Base-by-base conservation (phyloP, 2,113 vertebrate genomes). In the Cyprinodon variegatus region DNA sequence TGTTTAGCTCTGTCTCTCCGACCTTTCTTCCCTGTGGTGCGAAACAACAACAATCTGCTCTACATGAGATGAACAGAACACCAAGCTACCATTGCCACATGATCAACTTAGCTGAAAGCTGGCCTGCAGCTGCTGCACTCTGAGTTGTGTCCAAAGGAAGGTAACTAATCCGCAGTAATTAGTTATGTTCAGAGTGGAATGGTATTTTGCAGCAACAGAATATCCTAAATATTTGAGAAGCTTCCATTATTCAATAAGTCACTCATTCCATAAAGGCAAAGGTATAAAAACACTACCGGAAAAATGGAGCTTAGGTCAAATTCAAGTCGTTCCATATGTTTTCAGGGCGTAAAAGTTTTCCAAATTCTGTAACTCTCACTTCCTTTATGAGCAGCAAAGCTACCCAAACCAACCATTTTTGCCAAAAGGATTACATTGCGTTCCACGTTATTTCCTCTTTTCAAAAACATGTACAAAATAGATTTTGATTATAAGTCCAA, bases 341-440 rank as follows among this genome's bases (percentile, higher is more conserved):
- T 77, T 82, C n/a, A 53, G 68, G 29, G 53, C 90, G 89, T 89
- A 92, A 81, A 82, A 85, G 83, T 72, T 69, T 79, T 67, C 73
- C 84, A 74, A 81, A 73, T 72, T 82, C 81, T 83, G 81, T 86
- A 76, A 78, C 74, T 70, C 74, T 74, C 70, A 48, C 65, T 41
- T 67, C 62, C 69, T 83, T 80, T 78, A 88, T 79, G 78, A 76
- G 83, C 76, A 61, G 75, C 36, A 87, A 79, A 86, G 74, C 75
- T 66, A 76, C 70, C 41, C 53, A 36, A 74, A 80, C 43, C 61
- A 66, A 20, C 11, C 57, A 14, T 74, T 43, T 57, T 14, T 74
- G 78, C 83, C 77, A 83, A 72, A 82, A 45, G 1, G 83, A 85
- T 74, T 64, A 78, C 64, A 83, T 81, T 72, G 83, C 77, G 15